Conservation (phyloP, 2,888 invertebrate genomes). For the Octonoba sinensis region DNA sequence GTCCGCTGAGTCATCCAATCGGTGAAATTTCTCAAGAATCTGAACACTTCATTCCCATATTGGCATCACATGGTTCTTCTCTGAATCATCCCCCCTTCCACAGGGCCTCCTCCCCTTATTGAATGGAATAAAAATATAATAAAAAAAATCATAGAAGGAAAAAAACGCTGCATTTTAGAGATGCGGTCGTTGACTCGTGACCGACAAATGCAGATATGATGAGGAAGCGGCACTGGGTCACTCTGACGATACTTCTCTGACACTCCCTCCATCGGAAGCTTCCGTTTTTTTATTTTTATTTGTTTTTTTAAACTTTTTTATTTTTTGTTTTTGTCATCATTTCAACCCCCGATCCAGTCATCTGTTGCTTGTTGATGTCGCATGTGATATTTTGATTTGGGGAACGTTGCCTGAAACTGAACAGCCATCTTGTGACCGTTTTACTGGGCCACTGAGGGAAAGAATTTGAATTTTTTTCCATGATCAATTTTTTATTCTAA, state of each 20-base stretch:
- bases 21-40: no score
- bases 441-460: no score
- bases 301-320: no score
- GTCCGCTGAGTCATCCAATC: no score
- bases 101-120: slow-evolving; percentile 1
- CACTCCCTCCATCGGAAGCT: slow-evolving; percentile 35
- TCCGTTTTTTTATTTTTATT: not conserved
- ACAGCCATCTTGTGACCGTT: no score
- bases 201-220: slow-evolving; percentile 57
- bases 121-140: not conserved
- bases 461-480: no score
- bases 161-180: slow-evolving; percentile 21
- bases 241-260: slow-evolving; percentile 25
- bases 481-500: no score
- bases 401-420: no score
- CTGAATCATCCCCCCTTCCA: no score
- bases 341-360: not conserved
- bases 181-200: slow-evolving; percentile 57
- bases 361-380: slow-evolving; percentile 12
- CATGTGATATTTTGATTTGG: not conserved
- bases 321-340: not conserved
- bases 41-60: no score
- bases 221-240: slow-evolving; percentile 63
- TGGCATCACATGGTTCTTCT: no score
- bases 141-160: not conserved